These are phyloP conservation scores for Hozukius guyotensis DNA, from an alignment of 2,797 vertebrate species.

Conservation along the genomic window DNA sequence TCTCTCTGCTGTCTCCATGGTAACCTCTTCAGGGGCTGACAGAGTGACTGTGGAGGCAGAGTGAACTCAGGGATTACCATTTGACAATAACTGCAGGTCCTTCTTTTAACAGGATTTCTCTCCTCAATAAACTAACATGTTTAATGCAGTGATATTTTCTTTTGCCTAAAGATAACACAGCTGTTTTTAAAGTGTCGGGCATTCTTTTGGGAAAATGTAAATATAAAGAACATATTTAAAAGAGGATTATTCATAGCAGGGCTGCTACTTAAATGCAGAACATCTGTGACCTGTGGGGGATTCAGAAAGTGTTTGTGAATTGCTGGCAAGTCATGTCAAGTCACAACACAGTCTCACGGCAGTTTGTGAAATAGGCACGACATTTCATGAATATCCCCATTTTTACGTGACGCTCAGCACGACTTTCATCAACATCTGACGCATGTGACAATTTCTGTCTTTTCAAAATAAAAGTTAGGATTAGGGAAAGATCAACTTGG, in stretches of 20 bases:
- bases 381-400: too few relatives aligned
- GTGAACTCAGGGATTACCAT: constrained; percentile 44
- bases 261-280: background rate
- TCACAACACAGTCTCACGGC: too few relatives aligned
- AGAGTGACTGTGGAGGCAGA: constrained; percentile 29
- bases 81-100: constrained; percentile 39
- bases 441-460: too few relatives aligned
- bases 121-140: background rate
- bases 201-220: background rate
- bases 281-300: background rate
- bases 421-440: too few relatives aligned
- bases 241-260: background rate
- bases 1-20: constrained; percentile 61
- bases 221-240: background rate
- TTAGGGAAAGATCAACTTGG: too few relatives aligned
- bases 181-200: background rate
- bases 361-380: too few relatives aligned
- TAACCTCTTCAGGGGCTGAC: constrained; percentile 48
- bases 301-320: background rate
- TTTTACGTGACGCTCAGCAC: too few relatives aligned
- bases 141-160: too few relatives aligned
- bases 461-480: too few relatives aligned
- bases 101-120: background rate
- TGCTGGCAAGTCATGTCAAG: background rate
- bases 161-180: background rate